These are phyloP conservation scores for Netelia fuscicornis DNA, from an alignment of 2,888 invertebrate species.

Conservation along the genomic window DNA sequence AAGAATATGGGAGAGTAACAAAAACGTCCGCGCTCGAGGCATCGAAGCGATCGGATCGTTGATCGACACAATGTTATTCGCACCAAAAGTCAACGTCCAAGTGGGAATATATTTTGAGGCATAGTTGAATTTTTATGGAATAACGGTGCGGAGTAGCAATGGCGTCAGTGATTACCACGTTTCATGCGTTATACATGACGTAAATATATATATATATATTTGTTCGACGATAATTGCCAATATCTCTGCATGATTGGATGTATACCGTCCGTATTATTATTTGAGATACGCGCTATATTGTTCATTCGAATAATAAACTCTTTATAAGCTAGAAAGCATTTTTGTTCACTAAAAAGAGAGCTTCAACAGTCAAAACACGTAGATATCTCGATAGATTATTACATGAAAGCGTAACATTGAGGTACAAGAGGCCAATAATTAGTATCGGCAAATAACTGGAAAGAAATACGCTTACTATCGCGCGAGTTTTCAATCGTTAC, in stretches of 20 bases:
- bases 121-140: slow-evolving; percentile 1
- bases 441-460: slow-evolving; percentile 26
- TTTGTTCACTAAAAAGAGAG: slow-evolving; percentile 66
- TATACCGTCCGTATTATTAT: slow-evolving; percentile 17
- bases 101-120: background rate
- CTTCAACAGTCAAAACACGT: slow-evolving; percentile 74
- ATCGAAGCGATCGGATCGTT: slow-evolving; percentile 15
- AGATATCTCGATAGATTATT: slow-evolving; percentile 77
- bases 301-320: slow-evolving; percentile 8
- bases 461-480: background rate
- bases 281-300: background rate
- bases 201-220: slow-evolving; percentile 37
- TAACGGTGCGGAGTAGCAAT: background rate
- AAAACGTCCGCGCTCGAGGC: slow-evolving; percentile 23
- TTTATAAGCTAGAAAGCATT: slow-evolving; percentile 54
- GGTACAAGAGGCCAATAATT: slow-evolving; percentile 80
- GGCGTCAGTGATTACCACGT: background rate
- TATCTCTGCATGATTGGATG: slow-evolving; percentile 58
- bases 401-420: slow-evolving; percentile 81
- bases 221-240: slow-evolving; percentile 46
- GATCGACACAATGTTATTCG: background rate
- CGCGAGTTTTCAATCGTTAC: slow-evolving; percentile 5
- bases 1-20: slow-evolving; percentile 16
- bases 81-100: background rate
- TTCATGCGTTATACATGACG: slow-evolving; percentile 1